A percentile compares a stretch with the other conserved stretches of the same genome.
These are phyloP conservation scores for Azemiops feae DNA, from an alignment of 2,113 vertebrate species.

Conservation along the genomic window DNA sequence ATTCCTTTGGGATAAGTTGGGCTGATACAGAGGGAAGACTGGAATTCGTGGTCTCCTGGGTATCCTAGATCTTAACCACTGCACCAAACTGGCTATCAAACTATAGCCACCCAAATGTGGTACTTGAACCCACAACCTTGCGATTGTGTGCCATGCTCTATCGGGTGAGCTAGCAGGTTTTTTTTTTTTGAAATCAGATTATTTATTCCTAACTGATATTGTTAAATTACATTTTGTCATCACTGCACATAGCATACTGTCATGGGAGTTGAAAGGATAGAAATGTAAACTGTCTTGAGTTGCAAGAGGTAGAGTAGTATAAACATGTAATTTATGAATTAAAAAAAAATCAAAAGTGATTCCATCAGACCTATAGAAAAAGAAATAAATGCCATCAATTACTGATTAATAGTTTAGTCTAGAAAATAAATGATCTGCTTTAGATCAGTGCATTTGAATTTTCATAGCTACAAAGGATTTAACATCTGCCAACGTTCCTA, in stretches of 20 bases:
- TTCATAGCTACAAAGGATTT: background rate
- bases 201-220: background rate
- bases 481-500: background rate
- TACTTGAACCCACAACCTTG: background rate
- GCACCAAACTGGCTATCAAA: background rate
- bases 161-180: background rate
- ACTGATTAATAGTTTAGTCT: background rate
- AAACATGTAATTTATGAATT: background rate
- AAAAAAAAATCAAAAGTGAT: background rate
- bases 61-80: background rate
- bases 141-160: background rate
- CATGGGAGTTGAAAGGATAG: background rate
- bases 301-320: background rate
- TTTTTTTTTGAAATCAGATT: background rate
- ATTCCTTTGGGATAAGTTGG: background rate
- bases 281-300: background rate
- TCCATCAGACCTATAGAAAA: background rate
- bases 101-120: background rate
- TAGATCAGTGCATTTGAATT: background rate
- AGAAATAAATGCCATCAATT: background rate
- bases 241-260: background rate
- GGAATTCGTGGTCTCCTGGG: background rate
- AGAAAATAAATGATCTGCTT: background rate
- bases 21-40: background rate
- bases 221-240: background rate